Evolutionary conservation across 2,888 invertebrate species (phyloP), one percentile per base, ranked within the genome.

Genomic region (Acanthosepion lycidas): DNA sequence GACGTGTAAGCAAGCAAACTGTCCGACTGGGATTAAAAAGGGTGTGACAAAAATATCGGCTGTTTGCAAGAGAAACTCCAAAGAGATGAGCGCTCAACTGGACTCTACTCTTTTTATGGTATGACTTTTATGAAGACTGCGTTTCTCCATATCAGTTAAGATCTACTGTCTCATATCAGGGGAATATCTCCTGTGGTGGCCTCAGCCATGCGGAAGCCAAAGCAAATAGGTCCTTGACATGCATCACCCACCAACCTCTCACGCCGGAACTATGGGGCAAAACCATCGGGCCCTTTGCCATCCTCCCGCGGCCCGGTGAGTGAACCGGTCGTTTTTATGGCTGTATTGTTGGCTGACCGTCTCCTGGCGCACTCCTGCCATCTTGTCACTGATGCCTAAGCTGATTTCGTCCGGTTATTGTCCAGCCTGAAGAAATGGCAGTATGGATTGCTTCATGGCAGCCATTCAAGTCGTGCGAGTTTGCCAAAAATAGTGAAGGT

Each of bases 201-300:
- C 78, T 78, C 78, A 78, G n/a, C 78, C 78, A 78, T 78, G 78
- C 78, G 78, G 78, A 78, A 78, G 78, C 78, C 78, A 78, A 78
- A n/a, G n/a, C 33, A n/a, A 59, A 59, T 59, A 59, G 23, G 59
- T 59, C 59, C 59, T 59, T 59, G 59, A 26, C 59, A 20, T 23
- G 59, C 59, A 59, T 59, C n/a, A 12, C n/a, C 78, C 78, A 12
- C n/a, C 78, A 78, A 8, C n/a, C 78, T n/a, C n/a, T 78, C 78
- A n/a, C 78, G 78, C n/a, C 15, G 78, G 78, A 78, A 78, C 78
- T 78, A 33, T n/a, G 78, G n/a, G n/a, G n/a, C n/a, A 15, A 78
- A 33, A 78, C n/a, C n/a, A n/a, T n/a, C n/a, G n/a, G 78, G 15
- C n/a, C 26, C 78, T 78, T 78, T 78, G 78, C n/a, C 78, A 78